Evolutionary conservation across 2,113 vertebrate genomes (phyloP).

Genomic region (Brachypodius melanocephalos): DNA sequence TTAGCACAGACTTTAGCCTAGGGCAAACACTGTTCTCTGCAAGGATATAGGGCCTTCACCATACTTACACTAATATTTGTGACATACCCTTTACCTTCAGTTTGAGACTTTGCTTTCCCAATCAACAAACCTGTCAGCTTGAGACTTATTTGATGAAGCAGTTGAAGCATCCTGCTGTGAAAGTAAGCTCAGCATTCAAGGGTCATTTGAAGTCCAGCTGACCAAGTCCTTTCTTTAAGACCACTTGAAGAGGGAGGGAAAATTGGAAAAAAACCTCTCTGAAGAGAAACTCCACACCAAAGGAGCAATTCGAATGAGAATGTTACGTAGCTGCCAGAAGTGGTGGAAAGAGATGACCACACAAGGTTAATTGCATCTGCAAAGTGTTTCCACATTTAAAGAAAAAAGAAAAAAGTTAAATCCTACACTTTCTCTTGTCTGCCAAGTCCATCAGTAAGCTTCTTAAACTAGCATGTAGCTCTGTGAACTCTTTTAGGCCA

Average conservation of each 20-base stretch:
- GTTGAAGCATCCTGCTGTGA: slow-evolving; percentile 41
- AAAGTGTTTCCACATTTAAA: slow-evolving; percentile 35
- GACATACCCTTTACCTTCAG: slow-evolving; percentile 53
- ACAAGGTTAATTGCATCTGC: slow-evolving; percentile 37
- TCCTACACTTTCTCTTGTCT: neutral
- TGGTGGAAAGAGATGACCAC: slow-evolving; percentile 4
- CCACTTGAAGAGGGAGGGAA: neutral
- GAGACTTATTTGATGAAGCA: slow-evolving; percentile 55
- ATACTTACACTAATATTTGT: slow-evolving; percentile 47
- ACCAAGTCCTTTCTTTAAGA: slow-evolving; percentile 27
- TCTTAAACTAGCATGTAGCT: neutral
- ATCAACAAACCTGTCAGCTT: slow-evolving; percentile 50
- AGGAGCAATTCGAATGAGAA: neutral
- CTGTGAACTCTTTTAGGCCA: neutral
- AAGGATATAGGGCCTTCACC: slow-evolving; percentile 21
- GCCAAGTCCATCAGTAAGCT: neutral
- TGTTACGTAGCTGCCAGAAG: neutral
- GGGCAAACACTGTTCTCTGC: neutral
- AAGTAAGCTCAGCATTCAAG: slow-evolving; percentile 34
- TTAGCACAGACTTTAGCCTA: slow-evolving; percentile 41
- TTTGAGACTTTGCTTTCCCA: slow-evolving; percentile 33
- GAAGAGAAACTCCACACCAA: neutral
- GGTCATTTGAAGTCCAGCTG: slow-evolving; percentile 60
- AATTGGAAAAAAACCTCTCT: neutral
- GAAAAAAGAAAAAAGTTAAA: slow-evolving; percentile 10